Base-by-base conservation (phyloP, 2,888 invertebrate species). In the Fragum whitleyi region DNA sequence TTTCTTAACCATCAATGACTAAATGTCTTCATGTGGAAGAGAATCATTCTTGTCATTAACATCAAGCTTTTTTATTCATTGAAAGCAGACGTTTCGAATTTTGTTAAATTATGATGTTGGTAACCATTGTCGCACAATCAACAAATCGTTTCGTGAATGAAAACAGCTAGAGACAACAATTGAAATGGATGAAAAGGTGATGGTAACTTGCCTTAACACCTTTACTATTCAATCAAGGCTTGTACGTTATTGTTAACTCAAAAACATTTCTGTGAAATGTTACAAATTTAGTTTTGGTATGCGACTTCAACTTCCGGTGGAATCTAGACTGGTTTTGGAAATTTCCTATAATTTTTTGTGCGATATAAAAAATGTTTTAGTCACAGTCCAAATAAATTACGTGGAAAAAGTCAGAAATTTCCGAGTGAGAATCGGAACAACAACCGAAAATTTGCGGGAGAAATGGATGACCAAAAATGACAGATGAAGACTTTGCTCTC, bases 401-500 rank as follows among this genome's bases (percentile, higher is more conserved):
- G 19, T 21, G 74, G 61, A 47, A 62, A 39, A 70, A 51, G 7
- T 9, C 23, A 23, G 59, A 69, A 21, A 7, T 11, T 28, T 39
- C 55, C 75, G 39, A 74, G 53, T 53, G 62, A 14, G 9, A 23
- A 79, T 81, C 77, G 81, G 84, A 81, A 84, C 70, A 61, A 67
- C 70, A 61, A 32, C 0, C 39, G 26, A 3, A 59, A 59, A 65
- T 47, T 79, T 69, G 75, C 82, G 82, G 75, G 82, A 78, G 71
- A n/a, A 26, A 53, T 36, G 16, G 55, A 53, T 32, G 19, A 51
- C 26, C 51, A 21, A 42, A 26, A 19, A 72, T 59, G 59, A 59
- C 76, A 74, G 85, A 79, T 74, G 81, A 83, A 29, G 92, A 92
- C 76, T 89, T 88, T 39, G 85, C 86, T 0, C 81, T 93, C 14